A percentile compares a stretch with the other conserved stretches of the same genome.
Evolutionary conservation across 64 coral and sea anemone species (phyloP).

Genomic region (Anthopleura sola): DNA sequence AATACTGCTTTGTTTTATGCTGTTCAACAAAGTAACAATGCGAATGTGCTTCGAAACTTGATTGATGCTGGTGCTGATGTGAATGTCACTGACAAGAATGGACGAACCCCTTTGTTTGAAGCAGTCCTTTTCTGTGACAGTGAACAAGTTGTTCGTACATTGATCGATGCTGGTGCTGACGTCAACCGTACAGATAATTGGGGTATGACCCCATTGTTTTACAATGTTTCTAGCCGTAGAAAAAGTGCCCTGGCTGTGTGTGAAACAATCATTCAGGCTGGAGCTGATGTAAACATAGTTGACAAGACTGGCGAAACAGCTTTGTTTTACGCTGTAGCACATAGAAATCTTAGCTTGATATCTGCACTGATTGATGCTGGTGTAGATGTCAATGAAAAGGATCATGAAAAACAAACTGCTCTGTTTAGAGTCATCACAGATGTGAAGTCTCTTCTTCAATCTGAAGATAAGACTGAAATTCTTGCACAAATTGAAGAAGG

Average conservation of each 20-base stretch:
- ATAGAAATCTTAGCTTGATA: neutral
- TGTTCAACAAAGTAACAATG: neutral
- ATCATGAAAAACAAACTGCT: neutral
- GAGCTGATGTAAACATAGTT: neutral
- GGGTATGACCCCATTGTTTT: neutral
- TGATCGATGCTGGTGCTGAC: neutral
- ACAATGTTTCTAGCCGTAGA: no score
- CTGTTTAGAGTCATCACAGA: neutral
- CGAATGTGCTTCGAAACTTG: neutral
- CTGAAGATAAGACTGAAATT: no score
- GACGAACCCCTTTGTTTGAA: neutral
- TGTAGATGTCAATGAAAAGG: neutral
- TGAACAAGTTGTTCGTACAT: neutral
- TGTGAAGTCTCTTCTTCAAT: no score
- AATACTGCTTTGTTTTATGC: neutral
- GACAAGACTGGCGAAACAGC: neutral
- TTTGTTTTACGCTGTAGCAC: neutral
- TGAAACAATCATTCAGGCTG: neutral
- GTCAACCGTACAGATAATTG: neutral
- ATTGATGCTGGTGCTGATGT: conserved; percentile 2
- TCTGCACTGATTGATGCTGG: neutral
- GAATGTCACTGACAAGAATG: neutral
- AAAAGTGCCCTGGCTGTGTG: neutral
- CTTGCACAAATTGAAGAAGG: no score
- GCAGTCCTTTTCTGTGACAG: neutral